Evolutionary conservation across 2,797 vertebrate genomes (phyloP).

Genomic region (Pseudomugil tenellus): DNA sequence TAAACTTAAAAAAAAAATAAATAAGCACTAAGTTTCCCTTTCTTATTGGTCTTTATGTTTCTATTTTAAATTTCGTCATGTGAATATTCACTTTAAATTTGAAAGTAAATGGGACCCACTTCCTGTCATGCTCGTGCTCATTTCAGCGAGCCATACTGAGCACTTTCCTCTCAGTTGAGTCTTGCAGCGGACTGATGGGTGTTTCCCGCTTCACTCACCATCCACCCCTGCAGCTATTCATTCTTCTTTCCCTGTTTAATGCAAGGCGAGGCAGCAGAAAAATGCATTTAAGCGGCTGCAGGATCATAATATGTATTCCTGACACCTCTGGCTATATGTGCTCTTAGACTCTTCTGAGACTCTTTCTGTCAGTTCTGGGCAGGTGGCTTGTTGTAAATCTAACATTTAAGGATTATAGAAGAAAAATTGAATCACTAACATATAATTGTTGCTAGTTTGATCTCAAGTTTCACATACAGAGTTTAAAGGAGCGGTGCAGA

Average conservation of each 20-base stretch:
- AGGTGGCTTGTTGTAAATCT: slow-evolving; percentile 36
- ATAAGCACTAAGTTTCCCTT: too few relatives aligned
- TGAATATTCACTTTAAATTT: slow-evolving; percentile 52
- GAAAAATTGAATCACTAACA: background rate
- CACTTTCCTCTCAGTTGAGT: slow-evolving; percentile 58
- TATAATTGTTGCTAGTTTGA: background rate
- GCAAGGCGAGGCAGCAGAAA: slow-evolving; percentile 70
- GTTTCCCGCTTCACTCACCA: slow-evolving; percentile 65
- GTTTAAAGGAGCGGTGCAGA: background rate
- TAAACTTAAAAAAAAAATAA: too few relatives aligned
- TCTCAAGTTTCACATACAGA: background rate
- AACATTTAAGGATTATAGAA: background rate
- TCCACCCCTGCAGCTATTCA: slow-evolving; percentile 70
- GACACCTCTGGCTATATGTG: slow-evolving; percentile 30
- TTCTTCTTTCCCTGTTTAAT: slow-evolving; percentile 69
- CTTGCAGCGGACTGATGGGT: slow-evolving; percentile 70
- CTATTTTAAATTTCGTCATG: slow-evolving; percentile 31
- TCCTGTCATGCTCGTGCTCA: background rate
- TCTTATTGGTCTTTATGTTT: too few relatives aligned
- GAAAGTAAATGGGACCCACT: background rate
- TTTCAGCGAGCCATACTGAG: accelerated
- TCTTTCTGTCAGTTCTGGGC: slow-evolving; percentile 3
- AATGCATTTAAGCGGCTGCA: slow-evolving; percentile 25
- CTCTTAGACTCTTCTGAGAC: background rate
- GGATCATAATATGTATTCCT: slow-evolving; percentile 15